These are phyloP conservation scores for Deroplatys truncata DNA, from an alignment of 2,888 invertebrate genomes.

Conservation along the genomic window DNA sequence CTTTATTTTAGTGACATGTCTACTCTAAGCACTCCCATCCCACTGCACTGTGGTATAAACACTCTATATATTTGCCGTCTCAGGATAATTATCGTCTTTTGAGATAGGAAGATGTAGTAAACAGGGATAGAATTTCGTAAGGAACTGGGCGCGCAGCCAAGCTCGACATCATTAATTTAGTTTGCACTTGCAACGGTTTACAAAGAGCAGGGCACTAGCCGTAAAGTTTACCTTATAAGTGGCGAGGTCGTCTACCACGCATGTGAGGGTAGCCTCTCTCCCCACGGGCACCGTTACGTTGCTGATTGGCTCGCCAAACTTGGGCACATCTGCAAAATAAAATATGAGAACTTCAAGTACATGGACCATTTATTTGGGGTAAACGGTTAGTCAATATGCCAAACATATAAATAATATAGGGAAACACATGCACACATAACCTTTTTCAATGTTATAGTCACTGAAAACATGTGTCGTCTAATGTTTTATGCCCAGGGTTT, in stretches of 20 bases:
- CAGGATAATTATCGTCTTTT: not conserved
- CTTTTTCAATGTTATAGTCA: not conserved
- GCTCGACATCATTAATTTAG: not conserved
- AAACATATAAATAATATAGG: not conserved
- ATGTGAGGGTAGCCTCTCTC: slow-evolving; percentile 76
- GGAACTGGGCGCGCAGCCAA: not conserved
- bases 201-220: not conserved
- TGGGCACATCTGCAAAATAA: slow-evolving; percentile 65
- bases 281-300: slow-evolving; percentile 83
- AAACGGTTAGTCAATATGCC: not conserved
- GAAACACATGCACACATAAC: not conserved
- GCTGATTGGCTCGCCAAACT: slow-evolving; percentile 74
- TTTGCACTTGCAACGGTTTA: not conserved
- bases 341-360: not conserved
- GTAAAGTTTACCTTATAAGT: slow-evolving; percentile 66
- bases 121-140: not conserved
- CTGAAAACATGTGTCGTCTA: too few species aligned
- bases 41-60: not conserved
- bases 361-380: too few species aligned
- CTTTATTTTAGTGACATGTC: too few species aligned
- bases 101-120: not conserved
- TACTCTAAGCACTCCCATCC: not conserved
- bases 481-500: too few species aligned
- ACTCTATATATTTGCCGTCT: not conserved
- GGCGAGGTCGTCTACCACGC: slow-evolving; percentile 76